Evolutionary conservation across 2,888 invertebrate species (phyloP).

Genomic region (Pegoplata infirma): DNA sequence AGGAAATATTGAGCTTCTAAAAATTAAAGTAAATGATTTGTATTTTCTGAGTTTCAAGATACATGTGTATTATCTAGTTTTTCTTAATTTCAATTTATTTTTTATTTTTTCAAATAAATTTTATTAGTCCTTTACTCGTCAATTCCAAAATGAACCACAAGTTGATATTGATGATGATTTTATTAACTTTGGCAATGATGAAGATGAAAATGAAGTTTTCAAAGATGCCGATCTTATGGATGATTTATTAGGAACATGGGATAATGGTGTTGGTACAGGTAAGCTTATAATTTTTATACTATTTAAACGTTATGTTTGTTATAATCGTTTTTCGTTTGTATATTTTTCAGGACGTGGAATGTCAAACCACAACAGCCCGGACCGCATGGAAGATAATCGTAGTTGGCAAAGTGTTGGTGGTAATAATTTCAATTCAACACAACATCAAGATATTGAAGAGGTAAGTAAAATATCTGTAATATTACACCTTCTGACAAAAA

Average conservation of each 20-base stretch:
- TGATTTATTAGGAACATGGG: conserved; percentile 88
- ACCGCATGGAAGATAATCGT: conserved; percentile 77
- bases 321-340: background rate
- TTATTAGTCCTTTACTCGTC: conserved; percentile 73
- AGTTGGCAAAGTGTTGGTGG: conserved; percentile 79
- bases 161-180: conserved; percentile 83
- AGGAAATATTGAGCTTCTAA: too few relatives aligned
- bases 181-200: conserved; percentile 82
- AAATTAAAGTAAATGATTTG: too few relatives aligned
- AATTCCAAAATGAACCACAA: conserved; percentile 76
- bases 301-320: background rate
- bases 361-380: conserved; percentile 80
- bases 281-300: conserved; percentile 64
- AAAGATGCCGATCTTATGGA: conserved; percentile 80
- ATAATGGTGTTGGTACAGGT: conserved; percentile 68
- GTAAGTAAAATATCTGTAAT: too few relatives aligned
- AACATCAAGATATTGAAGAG: conserved; percentile 77
- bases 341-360: conserved; percentile 78
- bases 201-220: conserved; percentile 77
- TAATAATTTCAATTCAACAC: conserved; percentile 76
- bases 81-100: too few relatives aligned
- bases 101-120: too few relatives aligned
- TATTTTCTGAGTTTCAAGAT: too few relatives aligned
- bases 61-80: too few relatives aligned
- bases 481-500: too few relatives aligned